phyloP scores from a whole-genome alignment of 37 sponge, comb jelly and placozoan genomes.

The Halisarca cf. caerulea region DNA sequence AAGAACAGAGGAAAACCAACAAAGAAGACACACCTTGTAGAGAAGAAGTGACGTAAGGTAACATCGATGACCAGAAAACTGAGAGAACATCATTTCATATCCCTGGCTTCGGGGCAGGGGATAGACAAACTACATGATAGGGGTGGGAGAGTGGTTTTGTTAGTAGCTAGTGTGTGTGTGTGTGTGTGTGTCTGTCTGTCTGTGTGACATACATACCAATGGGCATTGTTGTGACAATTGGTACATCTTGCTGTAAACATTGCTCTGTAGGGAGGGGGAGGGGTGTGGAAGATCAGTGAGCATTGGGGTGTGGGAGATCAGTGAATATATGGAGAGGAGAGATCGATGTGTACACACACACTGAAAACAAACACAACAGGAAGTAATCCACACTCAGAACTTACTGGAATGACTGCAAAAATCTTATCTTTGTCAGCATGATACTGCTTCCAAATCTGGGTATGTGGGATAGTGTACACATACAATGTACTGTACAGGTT shows the following conservation, averaged over 20 bases:
- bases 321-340: no score
- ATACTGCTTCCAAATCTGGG: slow-evolving; percentile 74
- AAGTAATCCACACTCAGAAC: neutral
- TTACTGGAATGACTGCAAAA: slow-evolving; percentile 67
- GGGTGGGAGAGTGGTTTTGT: neutral
- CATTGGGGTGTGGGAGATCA: no score
- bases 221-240: slow-evolving; percentile 1
- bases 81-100: slow-evolving; percentile 64
- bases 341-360: no score
- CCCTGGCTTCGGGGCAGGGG: slow-evolving; percentile 73
- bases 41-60: slow-evolving; percentile 64
- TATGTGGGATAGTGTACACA: neutral
- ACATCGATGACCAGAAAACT: slow-evolving; percentile 58
- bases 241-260: neutral
- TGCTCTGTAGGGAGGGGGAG: neutral
- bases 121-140: slow-evolving; percentile 58
- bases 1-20: no score
- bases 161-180: neutral
- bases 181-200: neutral
- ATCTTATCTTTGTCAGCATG: slow-evolving; percentile 62
- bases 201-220: neutral
- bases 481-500: neutral
- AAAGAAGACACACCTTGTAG: slow-evolving; percentile 55
- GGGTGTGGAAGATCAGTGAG: no score
- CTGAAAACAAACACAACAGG: no score